Evolutionary conservation across 2,888 invertebrate genomes (phyloP), one percentile per base, ranked within the genome.

Genomic region (Salpingus planirostris): DNA sequence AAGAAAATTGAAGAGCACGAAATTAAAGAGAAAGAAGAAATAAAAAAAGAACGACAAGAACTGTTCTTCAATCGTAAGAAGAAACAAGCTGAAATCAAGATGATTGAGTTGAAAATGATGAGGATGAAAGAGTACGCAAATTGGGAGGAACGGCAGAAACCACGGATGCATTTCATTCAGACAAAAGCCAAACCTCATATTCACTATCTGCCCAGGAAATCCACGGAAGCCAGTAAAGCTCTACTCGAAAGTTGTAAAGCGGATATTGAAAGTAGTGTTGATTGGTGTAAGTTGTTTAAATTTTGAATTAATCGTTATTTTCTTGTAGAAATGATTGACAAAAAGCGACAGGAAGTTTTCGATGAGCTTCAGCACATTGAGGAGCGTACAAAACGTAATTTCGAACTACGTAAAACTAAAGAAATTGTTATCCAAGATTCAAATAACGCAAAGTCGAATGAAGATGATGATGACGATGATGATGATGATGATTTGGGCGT

Each of bases 1-100:
- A 83, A 85, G 36, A 90, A 92, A 62, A 76, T 97, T 37, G 96
- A 97, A 59, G 88, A 91, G 55, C 89, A 88, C 54, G 89, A 89
- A 33, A 75, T 84, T 31, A 72, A 80, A 54, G 91, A 95, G 57
- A 85, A 84, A 44, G 91, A 90, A 56, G 80, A 87, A 58, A 70
- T 91, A 31, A 81, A 80, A 50, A 74, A 76, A 43, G 90, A 93
- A 61, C 72, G 89, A 18, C 82, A 86, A 56, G 82, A 85, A 39
- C 66, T 96, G 40, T 90, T 93, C 63, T 73, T 80, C 15, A 86
- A 87, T 47, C 70, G 92, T 37, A 87, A 88, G 57, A 77, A 83
- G 46, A 88, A 92, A 59, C 87, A 95, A 60, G 77, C 82, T 1
- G 88, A 90, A 59, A 88, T 97, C 33, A 79, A 83, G 53, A 78